These are phyloP conservation scores for Pseudochirops cupreus DNA, from an alignment of 2,797 vertebrate genomes.

Conservation along the genomic window DNA sequence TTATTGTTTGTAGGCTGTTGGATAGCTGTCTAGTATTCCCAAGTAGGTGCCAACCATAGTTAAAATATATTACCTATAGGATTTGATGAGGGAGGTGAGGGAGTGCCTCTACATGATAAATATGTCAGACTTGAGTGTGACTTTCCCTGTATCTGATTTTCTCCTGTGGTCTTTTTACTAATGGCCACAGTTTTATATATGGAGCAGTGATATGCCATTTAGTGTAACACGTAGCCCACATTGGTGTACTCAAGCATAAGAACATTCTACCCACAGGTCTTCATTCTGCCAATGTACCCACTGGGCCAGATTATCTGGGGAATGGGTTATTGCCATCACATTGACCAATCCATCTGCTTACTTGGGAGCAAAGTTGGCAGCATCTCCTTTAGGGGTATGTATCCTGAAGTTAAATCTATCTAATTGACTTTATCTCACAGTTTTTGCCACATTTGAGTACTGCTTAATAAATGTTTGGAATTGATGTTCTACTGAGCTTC, in stretches of 20 bases:
- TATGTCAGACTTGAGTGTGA: background rate
- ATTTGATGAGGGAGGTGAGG: background rate
- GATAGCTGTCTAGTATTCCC: background rate
- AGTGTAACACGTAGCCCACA: background rate
- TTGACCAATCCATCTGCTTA: background rate
- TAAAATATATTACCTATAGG: background rate
- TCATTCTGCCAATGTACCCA: background rate
- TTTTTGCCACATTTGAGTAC: background rate
- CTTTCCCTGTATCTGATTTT: background rate
- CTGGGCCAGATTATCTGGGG: background rate
- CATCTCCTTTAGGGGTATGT: background rate
- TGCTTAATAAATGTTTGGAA: background rate
- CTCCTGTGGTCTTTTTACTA: background rate
- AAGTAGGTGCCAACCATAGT: background rate
- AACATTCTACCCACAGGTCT: background rate
- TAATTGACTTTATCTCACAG: background rate
- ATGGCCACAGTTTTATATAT: background rate
- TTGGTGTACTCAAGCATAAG: background rate
- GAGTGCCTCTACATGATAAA: background rate
- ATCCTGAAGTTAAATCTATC: background rate
- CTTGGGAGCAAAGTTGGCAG: background rate
- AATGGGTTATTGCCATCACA: background rate
- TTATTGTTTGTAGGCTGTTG: background rate
- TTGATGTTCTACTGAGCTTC: background rate
- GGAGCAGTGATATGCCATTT: background rate